These are phyloP conservation scores for Notodonta ziczac DNA, from an alignment of 2,888 invertebrate species.

Conservation along the genomic window DNA sequence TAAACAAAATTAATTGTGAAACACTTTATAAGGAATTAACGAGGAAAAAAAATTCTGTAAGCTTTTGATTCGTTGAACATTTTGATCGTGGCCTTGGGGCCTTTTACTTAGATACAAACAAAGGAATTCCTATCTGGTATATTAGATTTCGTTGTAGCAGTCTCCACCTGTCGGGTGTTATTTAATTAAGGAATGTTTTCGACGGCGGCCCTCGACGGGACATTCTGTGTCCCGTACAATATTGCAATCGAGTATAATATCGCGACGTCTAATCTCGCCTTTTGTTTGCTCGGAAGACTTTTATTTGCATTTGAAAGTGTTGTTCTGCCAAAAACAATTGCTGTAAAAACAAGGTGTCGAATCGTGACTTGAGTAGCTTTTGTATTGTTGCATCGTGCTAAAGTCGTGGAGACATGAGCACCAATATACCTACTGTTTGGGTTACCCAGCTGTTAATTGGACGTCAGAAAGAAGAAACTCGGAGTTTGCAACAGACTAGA, in stretches of 20 bases:
- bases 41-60: conserved; percentile 34
- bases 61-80: conserved; percentile 39
- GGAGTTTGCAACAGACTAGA: no score
- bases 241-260: conserved; percentile 57
- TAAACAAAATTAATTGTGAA: conserved; percentile 44
- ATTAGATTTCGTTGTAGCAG: conserved; percentile 61
- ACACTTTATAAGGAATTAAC: conserved; percentile 41
- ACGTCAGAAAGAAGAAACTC: no score
- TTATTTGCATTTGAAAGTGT: conserved; percentile 27
- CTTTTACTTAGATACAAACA: conserved; percentile 46
- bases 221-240: conserved; percentile 47
- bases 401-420: no score
- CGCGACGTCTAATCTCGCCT: conserved; percentile 36
- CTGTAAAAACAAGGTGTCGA: no score
- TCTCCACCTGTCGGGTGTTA: conserved; percentile 64
- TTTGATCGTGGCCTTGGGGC: conserved; percentile 36
- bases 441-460: no score
- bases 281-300: conserved; percentile 39
- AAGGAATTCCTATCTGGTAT: conserved; percentile 60
- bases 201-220: conserved; percentile 40
- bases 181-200: conserved; percentile 74
- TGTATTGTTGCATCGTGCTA: no score
- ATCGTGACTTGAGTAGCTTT: no score
- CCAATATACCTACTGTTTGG: no score
- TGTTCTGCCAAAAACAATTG: background rate